Evolutionary conservation across 2,113 vertebrate species (phyloP).

Genomic region (Urocolius indicus): DNA sequence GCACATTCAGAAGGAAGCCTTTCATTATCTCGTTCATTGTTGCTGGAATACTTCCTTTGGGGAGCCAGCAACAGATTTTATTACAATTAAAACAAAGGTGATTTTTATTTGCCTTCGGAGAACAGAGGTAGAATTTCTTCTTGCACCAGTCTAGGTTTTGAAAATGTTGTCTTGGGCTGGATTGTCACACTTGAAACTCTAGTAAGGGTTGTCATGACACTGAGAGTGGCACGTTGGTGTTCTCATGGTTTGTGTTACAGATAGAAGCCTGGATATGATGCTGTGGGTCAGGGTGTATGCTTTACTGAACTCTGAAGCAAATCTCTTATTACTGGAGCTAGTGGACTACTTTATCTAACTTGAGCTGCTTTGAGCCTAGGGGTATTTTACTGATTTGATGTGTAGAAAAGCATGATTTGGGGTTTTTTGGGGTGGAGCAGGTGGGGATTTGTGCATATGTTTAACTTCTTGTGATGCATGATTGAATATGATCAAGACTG

Average conservation of each 20-base stretch:
- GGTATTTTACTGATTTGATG: background rate
- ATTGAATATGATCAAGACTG: background rate
- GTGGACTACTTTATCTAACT: background rate
- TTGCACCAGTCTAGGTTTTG: background rate
- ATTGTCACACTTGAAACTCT: background rate
- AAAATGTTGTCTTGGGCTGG: background rate
- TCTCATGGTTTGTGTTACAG: background rate
- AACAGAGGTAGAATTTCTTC: background rate
- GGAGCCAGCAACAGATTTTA: background rate
- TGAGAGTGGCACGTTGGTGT: background rate
- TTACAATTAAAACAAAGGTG: background rate
- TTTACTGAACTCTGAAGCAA: background rate
- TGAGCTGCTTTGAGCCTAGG: background rate
- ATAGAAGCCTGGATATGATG: background rate
- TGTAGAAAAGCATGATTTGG: background rate
- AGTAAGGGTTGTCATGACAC: background rate
- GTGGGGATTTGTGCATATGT: background rate
- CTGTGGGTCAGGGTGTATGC: background rate
- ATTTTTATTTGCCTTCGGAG: background rate
- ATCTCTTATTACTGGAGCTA: background rate
- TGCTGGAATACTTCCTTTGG: background rate
- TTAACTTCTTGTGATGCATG: background rate
- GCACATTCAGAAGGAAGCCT: background rate
- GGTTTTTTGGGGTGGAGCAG: rapidly evolving
- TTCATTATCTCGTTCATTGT: background rate